Evolutionary conservation across 2,797 vertebrate genomes (phyloP).

Genomic region (Spatula versicolor): DNA sequence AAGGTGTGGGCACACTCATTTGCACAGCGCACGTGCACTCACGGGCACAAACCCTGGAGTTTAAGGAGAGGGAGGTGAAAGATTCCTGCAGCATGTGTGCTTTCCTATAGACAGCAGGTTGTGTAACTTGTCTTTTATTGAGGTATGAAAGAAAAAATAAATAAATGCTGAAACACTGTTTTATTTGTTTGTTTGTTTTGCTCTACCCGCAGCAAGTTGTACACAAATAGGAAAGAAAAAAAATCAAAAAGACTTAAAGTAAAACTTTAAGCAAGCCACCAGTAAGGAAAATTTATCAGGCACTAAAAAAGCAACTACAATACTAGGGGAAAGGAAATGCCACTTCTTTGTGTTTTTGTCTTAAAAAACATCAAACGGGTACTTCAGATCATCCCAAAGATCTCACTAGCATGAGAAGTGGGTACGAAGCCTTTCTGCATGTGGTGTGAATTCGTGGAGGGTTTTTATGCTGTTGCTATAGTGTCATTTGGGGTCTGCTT

Average conservation of each 20-base stretch:
- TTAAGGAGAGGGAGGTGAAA: neutral
- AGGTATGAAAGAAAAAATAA: neutral
- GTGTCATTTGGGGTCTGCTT: neutral
- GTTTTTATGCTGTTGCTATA: neutral
- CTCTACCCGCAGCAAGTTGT: neutral
- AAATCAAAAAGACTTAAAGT: neutral
- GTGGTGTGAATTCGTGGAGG: neutral
- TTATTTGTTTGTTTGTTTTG: neutral
- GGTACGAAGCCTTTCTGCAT: neutral
- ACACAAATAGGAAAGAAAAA: neutral
- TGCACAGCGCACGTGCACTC: fast-evolving
- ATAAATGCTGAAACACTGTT: neutral
- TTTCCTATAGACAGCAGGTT: fast-evolving
- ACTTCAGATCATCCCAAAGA: neutral
- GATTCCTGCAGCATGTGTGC: neutral
- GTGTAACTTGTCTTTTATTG: neutral
- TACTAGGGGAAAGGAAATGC: neutral
- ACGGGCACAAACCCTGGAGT: neutral
- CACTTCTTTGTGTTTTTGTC: neutral
- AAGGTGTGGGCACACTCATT: too few relatives aligned
- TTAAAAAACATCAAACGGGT: neutral
- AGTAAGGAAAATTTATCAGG: neutral
- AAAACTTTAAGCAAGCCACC: neutral
- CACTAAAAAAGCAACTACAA: neutral
- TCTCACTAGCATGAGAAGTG: neutral